These are phyloP conservation scores for Porites cylindrica DNA, from an alignment of 92 coral and sea anemone genomes.

Conservation along the genomic window DNA sequence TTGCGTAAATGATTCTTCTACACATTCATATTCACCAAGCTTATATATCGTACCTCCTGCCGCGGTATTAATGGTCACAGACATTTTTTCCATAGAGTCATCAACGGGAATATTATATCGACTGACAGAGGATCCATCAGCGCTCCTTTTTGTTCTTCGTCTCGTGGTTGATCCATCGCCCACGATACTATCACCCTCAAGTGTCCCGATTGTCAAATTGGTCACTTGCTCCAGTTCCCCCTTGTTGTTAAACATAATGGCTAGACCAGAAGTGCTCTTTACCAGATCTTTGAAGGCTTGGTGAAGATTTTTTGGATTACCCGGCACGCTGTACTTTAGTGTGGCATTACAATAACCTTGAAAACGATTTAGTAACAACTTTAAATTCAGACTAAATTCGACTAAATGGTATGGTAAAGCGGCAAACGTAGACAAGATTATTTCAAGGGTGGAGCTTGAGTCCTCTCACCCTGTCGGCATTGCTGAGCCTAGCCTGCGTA, in stretches of 20 bases:
- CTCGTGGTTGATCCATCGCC: constrained; percentile 62
- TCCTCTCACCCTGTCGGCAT: no score
- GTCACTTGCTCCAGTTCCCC: constrained; percentile 69
- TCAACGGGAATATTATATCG: constrained; percentile 68
- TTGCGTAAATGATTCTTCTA: not conserved
- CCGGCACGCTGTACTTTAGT: not conserved
- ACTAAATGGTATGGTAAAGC: not conserved
- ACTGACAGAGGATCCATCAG: constrained; percentile 7
- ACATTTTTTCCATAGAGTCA: constrained; percentile 81
- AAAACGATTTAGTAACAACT: not conserved
- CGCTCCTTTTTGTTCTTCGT: constrained; percentile 71
- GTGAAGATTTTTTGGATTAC: constrained; percentile 31
- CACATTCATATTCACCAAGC: not conserved
- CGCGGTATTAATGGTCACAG: constrained; percentile 61
- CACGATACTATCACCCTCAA: constrained; percentile 80
- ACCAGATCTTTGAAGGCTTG: constrained; percentile 74
- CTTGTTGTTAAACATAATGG: constrained; percentile 47
- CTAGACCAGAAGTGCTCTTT: constrained; percentile 77
- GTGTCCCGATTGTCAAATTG: constrained; percentile 77
- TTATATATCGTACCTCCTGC: not conserved
- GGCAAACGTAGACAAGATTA: no score
- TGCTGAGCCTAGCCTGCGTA: no score
- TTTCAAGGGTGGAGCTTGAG: no score
- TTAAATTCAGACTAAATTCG: no score
- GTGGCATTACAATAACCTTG: constrained; percentile 11